A percentile compares a stretch with the other conserved stretches of the same genome.
These are phyloP conservation scores for Scaptomyza reducta DNA, from an alignment of 2,888 invertebrate genomes.

Conservation along the genomic window DNA sequence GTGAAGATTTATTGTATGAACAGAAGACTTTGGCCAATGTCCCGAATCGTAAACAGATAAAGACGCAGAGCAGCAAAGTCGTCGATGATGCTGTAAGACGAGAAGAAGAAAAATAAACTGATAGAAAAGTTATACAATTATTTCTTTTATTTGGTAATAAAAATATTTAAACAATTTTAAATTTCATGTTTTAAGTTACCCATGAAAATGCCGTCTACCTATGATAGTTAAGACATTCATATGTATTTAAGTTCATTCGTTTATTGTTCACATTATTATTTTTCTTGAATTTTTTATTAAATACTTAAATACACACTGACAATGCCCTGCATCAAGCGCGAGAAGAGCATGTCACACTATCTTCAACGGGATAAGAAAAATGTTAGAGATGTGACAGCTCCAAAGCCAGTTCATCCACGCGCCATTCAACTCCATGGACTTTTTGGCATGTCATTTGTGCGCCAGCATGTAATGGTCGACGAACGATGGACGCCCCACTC, in stretches of 20 bases:
- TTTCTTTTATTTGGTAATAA: background rate
- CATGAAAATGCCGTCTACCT: slow-evolving; percentile 8
- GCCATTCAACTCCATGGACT: slow-evolving; percentile 80
- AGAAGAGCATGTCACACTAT: slow-evolving; percentile 37
- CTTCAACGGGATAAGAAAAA: slow-evolving; percentile 35
- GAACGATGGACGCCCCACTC: slow-evolving; percentile 80
- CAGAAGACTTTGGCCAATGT: slow-evolving; percentile 58
- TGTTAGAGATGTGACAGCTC: slow-evolving; percentile 64
- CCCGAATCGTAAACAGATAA: slow-evolving; percentile 81
- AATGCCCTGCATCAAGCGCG: slow-evolving; percentile 65
- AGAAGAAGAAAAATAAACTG: slow-evolving; percentile 55
- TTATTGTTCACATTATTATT: background rate
- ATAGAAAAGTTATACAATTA: background rate
- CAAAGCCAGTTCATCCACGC: slow-evolving; percentile 79
- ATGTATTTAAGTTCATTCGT: background rate
- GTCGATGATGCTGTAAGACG: slow-evolving; percentile 78
- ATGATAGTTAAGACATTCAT: background rate
- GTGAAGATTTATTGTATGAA: slow-evolving; percentile 59
- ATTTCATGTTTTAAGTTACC: slow-evolving; percentile 1
- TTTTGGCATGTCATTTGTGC: slow-evolving; percentile 80
- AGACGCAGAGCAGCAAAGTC: slow-evolving; percentile 78
- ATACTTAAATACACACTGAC: background rate
- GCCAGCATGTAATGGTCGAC: slow-evolving; percentile 81
- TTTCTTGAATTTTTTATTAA: background rate
- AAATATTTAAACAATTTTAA: background rate